Evolutionary conservation across 2,113 vertebrate genomes (phyloP).

Genomic region (Ariopsis seemanni): DNA sequence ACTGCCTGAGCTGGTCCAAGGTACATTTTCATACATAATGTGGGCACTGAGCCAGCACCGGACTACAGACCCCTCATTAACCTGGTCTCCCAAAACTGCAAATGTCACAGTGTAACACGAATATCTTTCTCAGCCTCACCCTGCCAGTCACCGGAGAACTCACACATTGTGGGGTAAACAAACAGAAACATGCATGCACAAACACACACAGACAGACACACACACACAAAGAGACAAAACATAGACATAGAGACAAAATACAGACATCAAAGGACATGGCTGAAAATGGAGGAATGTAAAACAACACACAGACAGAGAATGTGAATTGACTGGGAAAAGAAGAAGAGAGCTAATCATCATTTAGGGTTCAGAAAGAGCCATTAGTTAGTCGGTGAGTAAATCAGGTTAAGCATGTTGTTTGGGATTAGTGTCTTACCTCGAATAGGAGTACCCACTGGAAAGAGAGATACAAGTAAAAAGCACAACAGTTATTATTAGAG

Average conservation of each 20-base stretch:
- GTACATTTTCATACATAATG: conserved; percentile 26
- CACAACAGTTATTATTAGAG: conserved; percentile 70
- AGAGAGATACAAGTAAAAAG: conserved; percentile 74
- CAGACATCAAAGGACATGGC: conserved; percentile 34
- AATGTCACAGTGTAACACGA: conserved; percentile 52
- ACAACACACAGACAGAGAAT: conserved; percentile 53
- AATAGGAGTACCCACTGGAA: conserved; percentile 96
- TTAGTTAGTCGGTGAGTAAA: conserved; percentile 31
- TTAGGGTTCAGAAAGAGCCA: conserved; percentile 23
- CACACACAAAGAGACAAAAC: conserved; percentile 11
- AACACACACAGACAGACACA: background rate
- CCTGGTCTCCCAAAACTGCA: conserved; percentile 39
- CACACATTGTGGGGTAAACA: conserved; percentile 22
- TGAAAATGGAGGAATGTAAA: conserved; percentile 37
- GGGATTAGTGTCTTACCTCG: conserved; percentile 87
- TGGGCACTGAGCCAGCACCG: conserved; percentile 26
- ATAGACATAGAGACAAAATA: background rate
- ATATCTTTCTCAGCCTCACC: conserved; percentile 31
- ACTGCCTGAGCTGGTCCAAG: background rate
- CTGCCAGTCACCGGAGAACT: conserved; percentile 28
- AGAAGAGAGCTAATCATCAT: conserved; percentile 5
- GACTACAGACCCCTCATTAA: conserved; percentile 51
- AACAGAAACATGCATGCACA: conserved; percentile 14
- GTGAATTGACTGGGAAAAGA: conserved; percentile 37
- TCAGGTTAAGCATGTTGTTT: conserved; percentile 33